A percentile compares a stretch with the other conserved stretches of the same genome.
Evolutionary conservation across 2,797 vertebrate species (phyloP).

Genomic region (Anniella stebbinsi): DNA sequence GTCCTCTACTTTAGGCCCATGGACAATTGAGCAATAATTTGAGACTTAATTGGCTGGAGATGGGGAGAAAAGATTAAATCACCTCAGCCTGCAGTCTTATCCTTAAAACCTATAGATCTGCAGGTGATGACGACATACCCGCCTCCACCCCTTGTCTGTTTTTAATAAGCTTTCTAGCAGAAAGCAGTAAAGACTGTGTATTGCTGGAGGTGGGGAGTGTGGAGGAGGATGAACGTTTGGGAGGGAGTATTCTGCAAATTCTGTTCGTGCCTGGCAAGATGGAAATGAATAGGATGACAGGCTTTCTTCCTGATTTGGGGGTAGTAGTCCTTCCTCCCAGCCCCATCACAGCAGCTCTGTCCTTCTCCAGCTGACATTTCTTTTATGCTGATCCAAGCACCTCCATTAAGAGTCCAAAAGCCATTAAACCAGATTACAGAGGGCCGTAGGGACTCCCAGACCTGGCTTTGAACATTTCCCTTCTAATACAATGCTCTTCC

Average conservation of each 20-base stretch:
- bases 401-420: slow-evolving; percentile 4
- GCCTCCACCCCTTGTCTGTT: background rate
- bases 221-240: background rate
- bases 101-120: background rate
- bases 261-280: background rate
- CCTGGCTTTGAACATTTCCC: background rate
- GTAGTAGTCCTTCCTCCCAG: background rate
- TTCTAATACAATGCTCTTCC: background rate
- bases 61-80: background rate
- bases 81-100: slow-evolving; percentile 7
- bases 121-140: background rate
- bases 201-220: background rate
- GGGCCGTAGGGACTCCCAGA: slow-evolving; percentile 3
- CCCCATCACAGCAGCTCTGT: background rate
- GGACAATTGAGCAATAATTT: background rate
- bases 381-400: slow-evolving; percentile 15
- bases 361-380: background rate
- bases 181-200: background rate
- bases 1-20: background rate
- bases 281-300: background rate
- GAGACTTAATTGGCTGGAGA: background rate
- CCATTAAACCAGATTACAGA: slow-evolving; percentile 11
- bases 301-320: background rate
- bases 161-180: background rate
- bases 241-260: background rate